These are phyloP conservation scores for Molossus molossus DNA, from an alignment of 2,797 vertebrate species.

Conservation along the genomic window DNA sequence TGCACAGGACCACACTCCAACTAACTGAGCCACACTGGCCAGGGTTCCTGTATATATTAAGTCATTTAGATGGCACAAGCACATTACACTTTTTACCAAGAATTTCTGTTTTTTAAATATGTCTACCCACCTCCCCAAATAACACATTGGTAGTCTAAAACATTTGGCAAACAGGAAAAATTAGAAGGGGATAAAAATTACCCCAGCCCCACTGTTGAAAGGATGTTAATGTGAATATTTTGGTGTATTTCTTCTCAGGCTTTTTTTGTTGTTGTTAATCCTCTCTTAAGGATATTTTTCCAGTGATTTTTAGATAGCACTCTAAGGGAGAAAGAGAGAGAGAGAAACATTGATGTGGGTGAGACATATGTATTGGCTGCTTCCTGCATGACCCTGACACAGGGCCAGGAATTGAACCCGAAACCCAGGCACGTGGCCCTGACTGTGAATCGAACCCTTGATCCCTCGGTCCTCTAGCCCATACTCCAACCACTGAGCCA, in stretches of 20 bases:
- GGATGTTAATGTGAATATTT: constrained; percentile 53
- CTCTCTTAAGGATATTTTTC: too few relatives aligned
- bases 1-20: background rate
- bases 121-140: background rate
- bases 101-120: constrained; percentile 39
- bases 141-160: background rate
- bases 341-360: too few relatives aligned
- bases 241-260: background rate
- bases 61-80: background rate
- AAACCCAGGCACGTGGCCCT: too few relatives aligned
- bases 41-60: background rate
- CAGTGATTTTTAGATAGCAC: too few relatives aligned
- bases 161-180: constrained; percentile 39
- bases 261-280: background rate
- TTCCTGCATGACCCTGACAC: too few relatives aligned
- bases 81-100: background rate
- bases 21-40: background rate
- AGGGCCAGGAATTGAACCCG: too few relatives aligned
- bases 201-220: background rate
- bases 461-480: too few relatives aligned
- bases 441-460: too few relatives aligned
- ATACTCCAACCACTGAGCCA: too few relatives aligned
- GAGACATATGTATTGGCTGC: too few relatives aligned
- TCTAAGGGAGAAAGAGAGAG: too few relatives aligned
- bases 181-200: constrained; percentile 55